Conservation (phyloP, 2,888 invertebrate species). For the Lamellibrachia columna region DNA sequence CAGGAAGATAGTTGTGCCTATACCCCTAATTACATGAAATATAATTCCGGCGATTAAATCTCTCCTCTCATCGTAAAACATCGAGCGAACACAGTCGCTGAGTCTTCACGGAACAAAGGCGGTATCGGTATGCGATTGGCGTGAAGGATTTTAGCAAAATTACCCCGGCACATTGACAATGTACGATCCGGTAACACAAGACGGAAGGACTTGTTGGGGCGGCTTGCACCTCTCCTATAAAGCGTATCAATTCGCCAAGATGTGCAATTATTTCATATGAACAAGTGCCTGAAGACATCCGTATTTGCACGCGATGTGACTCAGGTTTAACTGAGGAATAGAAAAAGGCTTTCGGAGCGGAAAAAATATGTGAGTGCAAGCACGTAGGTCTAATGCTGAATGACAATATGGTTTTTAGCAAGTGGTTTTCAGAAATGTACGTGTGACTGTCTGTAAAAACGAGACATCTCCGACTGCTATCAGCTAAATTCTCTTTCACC, state of each 20-base stretch:
- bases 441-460: not conserved
- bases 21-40: conserved; percentile 16
- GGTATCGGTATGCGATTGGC: conserved; percentile 3
- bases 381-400: not conserved
- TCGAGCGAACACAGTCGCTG: not conserved
- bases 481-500: not conserved
- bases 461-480: not conserved
- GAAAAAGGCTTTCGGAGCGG: not conserved
- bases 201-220: not conserved
- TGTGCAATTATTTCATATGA: conserved; percentile 16
- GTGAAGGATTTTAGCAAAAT: conserved; percentile 6
- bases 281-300: not conserved
- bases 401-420: not conserved
- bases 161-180: not conserved
- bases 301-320: not conserved
- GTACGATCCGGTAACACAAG: not conserved
- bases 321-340: not conserved
- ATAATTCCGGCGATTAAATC: conserved; percentile 12
- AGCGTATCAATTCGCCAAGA: not conserved
- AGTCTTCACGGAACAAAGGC: not conserved
- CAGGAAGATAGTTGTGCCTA: not conserved
- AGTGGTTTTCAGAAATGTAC: not conserved
- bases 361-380: not conserved
- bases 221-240: not conserved
- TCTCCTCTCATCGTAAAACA: not conserved